Evolutionary conservation across 2,797 vertebrate genomes (phyloP), one percentile per base, ranked within the genome.

Genomic region (Discoglossus pictus): DNA sequence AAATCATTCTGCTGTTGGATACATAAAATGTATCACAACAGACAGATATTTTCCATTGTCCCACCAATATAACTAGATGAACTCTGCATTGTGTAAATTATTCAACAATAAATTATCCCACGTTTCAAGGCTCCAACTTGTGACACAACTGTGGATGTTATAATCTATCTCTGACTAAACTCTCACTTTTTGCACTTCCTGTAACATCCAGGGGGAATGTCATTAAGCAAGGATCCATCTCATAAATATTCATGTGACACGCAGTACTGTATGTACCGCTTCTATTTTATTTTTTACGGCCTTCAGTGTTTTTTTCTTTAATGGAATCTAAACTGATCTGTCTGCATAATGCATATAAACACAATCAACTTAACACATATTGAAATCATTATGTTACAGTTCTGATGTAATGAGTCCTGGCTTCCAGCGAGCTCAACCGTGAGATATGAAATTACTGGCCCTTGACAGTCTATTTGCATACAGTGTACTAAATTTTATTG

Each of bases 291-390:
- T 51, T 51, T 15, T 6, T 34, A 31, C 7, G 6, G 4, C 4
- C n/a, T 3, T n/a, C 25, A 51, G 9, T 16, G 17, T 10, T 51
- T 34, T n/a, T n/a, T n/a, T n/a, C n/a, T 51, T n/a, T 2, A 34
- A 31, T 24, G n/a, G 48, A 34, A 51, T 31, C 27, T 31, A n/a
- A 31, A 31, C 27, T 31, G 25, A 51, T 51, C 48, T 51, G 48
- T 51, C 34, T 51, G 24, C 16, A 25, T 51, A 31, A 27, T 27
- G 48, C 48, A 51, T 51, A 51, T 51, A 51, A 27, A 51, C 48
- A 51, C n/a, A 51, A 51, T 51, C 48, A 51, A 51, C 24, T 16
- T 51, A 51, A 51, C 48, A 51, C 48, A 51, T 51, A 51, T 51
- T 51, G 48, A 4, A 51, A 34, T 51, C 24, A 51, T 51, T 51